Base-by-base conservation (phyloP, 2,888 invertebrate species). In the Masnerella sp. region DNA sequence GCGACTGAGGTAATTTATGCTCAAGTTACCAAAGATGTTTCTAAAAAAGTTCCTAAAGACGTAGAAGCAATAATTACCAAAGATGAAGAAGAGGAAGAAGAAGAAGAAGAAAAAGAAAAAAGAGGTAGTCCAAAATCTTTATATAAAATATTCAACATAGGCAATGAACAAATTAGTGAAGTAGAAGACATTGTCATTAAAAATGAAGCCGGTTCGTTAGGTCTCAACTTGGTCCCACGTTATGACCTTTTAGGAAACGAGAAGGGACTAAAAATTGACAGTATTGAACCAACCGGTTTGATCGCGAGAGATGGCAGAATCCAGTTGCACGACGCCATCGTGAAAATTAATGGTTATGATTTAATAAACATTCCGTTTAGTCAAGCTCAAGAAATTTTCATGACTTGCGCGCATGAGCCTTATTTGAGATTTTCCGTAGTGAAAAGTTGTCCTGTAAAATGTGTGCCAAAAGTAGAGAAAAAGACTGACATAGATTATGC, bases 201-300 rank as follows among this genome's bases (percentile, higher is more conserved):
- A 72, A 93, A 92, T 82, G 94, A 94, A 88, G 91, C 92, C 17
- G 94, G 94, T 9, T 93, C 94, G 8, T 87, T 96, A 34, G 95
- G 95, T 3, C 92, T 96, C 62, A 95, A 95, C 79, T 95, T 95
- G 9, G 93, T 95, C 74, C 95, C 95, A 34, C 93, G 94, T 83
- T 92, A 92, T 80, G 93, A 93, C 82, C 88, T 90, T 20, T 88
- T 89, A 65, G 93, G 92, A 5, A 91, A 93, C 81, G 94, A 94
- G 79, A 91, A 91, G 78, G 96, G 96, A 0, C 88, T 96, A n/a
- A 88, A 94, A 71, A 94, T 96, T 14, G 95, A 95, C 87, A 92
- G 93, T 40, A 94, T 96, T 47, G 95, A 95, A 85, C 90, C 92
- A 0, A 93, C 93, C 40, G 95, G 96, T 67, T 89, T 95, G 64